Conservation (phyloP, 2,113 vertebrate genomes). For the Labeo rohita region DNA sequence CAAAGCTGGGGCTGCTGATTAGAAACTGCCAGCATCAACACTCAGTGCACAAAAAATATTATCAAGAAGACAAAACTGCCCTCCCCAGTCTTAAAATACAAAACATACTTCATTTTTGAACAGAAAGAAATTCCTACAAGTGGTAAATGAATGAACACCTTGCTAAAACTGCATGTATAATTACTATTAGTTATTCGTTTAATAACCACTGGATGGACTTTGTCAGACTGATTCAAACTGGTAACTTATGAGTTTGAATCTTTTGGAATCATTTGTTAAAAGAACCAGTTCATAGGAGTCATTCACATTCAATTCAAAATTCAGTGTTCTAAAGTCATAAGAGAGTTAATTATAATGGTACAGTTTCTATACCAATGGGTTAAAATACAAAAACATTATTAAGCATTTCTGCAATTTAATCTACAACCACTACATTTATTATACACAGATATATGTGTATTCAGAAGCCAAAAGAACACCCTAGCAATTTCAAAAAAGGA, state of each 20-base stretch:
- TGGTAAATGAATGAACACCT: not conserved
- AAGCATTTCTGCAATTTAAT: not conserved
- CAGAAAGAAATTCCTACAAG: not conserved
- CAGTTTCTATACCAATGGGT: not conserved
- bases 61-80: not conserved
- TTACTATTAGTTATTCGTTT: not conserved
- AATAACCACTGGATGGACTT: not conserved
- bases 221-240: not conserved
- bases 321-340: not conserved
- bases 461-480: constrained; percentile 3
- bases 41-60: not conserved
- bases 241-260: not conserved
- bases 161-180: not conserved
- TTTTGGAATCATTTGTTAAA: not conserved
- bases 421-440: not conserved
- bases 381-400: not conserved
- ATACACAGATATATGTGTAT: not conserved
- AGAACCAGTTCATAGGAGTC: not conserved
- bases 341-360: too few relatives aligned
- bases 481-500: not conserved
- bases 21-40: not conserved
- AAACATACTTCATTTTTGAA: not conserved
- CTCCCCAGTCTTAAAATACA: not conserved
- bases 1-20: not conserved
- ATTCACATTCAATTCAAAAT: not conserved